Base-by-base conservation (phyloP, 1,140 invertebrate genomes). In the Zaprionus ornatus region DNA sequence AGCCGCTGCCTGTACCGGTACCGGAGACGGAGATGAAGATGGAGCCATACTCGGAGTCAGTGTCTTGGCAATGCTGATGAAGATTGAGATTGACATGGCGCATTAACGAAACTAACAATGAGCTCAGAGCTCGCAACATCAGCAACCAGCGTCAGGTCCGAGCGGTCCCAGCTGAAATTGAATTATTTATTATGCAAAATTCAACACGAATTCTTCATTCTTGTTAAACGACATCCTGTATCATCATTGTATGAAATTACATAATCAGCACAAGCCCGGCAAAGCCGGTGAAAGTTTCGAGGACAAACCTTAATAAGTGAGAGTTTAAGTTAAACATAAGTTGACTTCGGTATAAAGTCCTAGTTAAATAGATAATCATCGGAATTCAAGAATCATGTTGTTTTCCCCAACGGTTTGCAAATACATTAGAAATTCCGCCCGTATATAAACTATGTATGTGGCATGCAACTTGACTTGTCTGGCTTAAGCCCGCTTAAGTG, bases 101-200 rank as follows among this genome's bases (percentile, higher is more conserved):
- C 66, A 57, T 59, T 74, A 70, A 52, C 40, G 59, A 74, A 69
- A 63, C 66, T 63, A 62, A 70, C 57, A 69, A 69, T 69, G 50
- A 45, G 65, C 52, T 35, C 21, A 45, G n/a, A 45, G 40, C n/a
- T 37, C 29, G 7, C 29, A 32, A 32, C 7, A 10, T 1, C 10
- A 7, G 29, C 27, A 32, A 3, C 15, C 21, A 23, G 15, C 5
- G 4, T 15, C 10, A 5, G 21, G 37, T 21, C 9, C 29, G 29
- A 32, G 21, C 13, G n/a, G 25, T 10, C 15, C 48, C 25, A 48
- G 50, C 40, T 74, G 50, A 63, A 74, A 74, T 57, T 74, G 52
- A 74, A 74, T 74, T 70, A 74, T 74, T 70, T 63, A 70, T 63
- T 69, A 74, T 40, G 65, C 71, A 27, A 48, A 57, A 68, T 67